Conservation (phyloP, 2,113 vertebrate genomes). For the Microcebus jonahi region DNA sequence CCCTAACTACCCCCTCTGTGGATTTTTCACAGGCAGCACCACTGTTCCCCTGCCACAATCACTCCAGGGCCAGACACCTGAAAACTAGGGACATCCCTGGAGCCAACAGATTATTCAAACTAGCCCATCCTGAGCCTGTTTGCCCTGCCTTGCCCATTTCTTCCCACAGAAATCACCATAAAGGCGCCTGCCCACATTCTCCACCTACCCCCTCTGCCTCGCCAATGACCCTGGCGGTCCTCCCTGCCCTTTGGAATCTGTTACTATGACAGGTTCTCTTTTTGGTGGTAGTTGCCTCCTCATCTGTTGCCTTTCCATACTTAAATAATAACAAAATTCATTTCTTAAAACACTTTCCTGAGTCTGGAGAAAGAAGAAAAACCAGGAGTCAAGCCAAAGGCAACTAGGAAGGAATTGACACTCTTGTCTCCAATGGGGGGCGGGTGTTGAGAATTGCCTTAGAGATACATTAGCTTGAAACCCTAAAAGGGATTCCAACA, state of each 20-base stretch:
- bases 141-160: not conserved
- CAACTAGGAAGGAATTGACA: not conserved
- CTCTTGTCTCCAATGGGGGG: not conserved
- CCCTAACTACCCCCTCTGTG: not conserved
- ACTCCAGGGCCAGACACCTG: not conserved
- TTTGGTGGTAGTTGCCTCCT: not conserved
- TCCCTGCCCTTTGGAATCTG: not conserved
- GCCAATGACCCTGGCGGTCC: not conserved
- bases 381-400: not conserved
- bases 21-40: not conserved
- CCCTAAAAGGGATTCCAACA: not conserved
- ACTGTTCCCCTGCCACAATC: not conserved
- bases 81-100: not conserved
- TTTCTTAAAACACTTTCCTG: not conserved
- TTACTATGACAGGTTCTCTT: not conserved
- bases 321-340: not conserved
- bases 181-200: not conserved
- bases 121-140: not conserved
- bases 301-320: not conserved
- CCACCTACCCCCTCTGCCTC: not conserved
- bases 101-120: not conserved
- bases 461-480: not conserved
- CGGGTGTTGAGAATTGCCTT: not conserved
- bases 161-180: no score
- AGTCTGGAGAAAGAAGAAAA: slow-evolving; percentile 31